These are phyloP conservation scores for Pelagia noctiluca DNA, from an alignment of 30 jellyfish, hydroid and myxozoan species.

Conservation along the genomic window DNA sequence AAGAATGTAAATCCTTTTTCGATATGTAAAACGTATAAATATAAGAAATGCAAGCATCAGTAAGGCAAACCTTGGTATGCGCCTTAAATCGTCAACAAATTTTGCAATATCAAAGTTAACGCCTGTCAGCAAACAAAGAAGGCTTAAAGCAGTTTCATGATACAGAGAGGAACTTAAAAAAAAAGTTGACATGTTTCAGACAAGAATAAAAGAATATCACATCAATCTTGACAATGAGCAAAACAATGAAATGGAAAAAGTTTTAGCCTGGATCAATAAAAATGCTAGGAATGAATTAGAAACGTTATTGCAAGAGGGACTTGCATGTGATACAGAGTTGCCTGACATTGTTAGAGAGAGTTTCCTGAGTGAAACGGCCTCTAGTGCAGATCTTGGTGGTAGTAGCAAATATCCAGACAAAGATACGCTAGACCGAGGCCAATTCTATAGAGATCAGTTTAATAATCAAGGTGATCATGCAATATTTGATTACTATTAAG, in stretches of 20 bases:
- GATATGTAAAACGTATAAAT: constrained; percentile 37
- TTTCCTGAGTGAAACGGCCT: no score
- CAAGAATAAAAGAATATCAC: constrained; percentile 16
- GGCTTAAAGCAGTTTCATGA: constrained; percentile 14
- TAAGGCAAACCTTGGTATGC: not conserved
- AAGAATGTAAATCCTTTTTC: constrained; percentile 31
- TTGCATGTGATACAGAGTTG: not conserved
- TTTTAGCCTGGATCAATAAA: constrained; percentile 29
- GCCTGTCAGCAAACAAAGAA: constrained; percentile 6
- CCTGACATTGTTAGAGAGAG: not conserved
- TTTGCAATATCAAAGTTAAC: constrained; percentile 19
- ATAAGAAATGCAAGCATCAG: not conserved
- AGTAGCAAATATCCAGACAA: no score
- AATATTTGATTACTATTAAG: not conserved
- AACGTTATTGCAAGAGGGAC: constrained; percentile 1
- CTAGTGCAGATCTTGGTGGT: no score
- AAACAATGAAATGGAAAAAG: constrained; percentile 36
- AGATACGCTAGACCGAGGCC: constrained; percentile 36
- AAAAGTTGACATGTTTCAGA: not conserved
- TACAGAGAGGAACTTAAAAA: constrained; percentile 3
- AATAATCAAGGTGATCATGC: constrained; percentile 15
- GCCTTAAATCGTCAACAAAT: constrained; percentile 30
- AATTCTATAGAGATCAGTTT: constrained; percentile 52
- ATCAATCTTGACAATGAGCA: not conserved
- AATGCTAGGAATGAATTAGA: constrained; percentile 34